Conservation (phyloP, 2,113 vertebrate genomes). For the Cichladusa arquata region DNA sequence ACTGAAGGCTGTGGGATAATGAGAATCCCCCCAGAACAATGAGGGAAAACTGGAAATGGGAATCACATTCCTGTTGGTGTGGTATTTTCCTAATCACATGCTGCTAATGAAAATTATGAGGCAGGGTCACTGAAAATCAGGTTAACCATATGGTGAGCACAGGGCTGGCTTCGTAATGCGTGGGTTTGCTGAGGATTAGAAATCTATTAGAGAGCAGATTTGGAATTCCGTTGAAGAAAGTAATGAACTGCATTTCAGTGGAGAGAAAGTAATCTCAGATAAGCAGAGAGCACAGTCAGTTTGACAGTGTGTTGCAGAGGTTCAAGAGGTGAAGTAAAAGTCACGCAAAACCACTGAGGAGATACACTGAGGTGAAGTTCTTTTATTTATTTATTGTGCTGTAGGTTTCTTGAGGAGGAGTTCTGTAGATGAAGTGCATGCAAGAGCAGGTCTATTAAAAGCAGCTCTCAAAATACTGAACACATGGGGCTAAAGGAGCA, state of each 20-base stretch:
- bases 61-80: background rate
- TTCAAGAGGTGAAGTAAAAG: conserved; percentile 49
- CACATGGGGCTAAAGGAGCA: background rate
- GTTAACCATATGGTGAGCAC: conserved; percentile 45
- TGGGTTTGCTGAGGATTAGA: conserved; percentile 54
- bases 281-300: conserved; percentile 48
- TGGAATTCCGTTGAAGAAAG: conserved; percentile 62
- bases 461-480: background rate
- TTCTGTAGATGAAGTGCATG: background rate
- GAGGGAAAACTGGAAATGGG: background rate
- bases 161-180: background rate
- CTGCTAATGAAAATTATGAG: conserved; percentile 41
- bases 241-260: conserved; percentile 60
- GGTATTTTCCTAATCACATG: conserved; percentile 44
- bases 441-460: conserved; percentile 20
- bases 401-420: background rate
- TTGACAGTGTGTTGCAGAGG: conserved; percentile 32
- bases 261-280: conserved; percentile 64
- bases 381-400: conserved; percentile 36
- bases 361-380: background rate
- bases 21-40: background rate
- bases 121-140: conserved; percentile 45
- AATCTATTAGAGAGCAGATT: conserved; percentile 59
- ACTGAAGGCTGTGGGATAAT: background rate
- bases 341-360: conserved; percentile 18